phyloP scores from a whole-genome alignment of 2,113 vertebrate genomes.

The Mus musculus region GRCm39 chr6:4740501-4741000 shows the following conservation, averaged over 20 bases:
- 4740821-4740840: neutral
- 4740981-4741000: neutral
- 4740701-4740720: neutral
- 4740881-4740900: neutral
- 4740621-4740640: conserved; percentile 52
- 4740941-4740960: conserved; percentile 17
- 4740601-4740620: conserved; percentile 42
- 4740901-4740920: neutral
- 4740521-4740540: neutral
- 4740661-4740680: conserved; percentile 60
- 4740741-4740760: conserved; percentile 27
- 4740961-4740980: neutral
- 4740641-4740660: conserved; percentile 49
- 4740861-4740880: neutral
- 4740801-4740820: neutral
- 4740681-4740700: conserved; percentile 36
- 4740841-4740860: neutral
- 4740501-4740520: neutral
- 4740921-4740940: neutral
- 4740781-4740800: neutral
- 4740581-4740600: conserved; percentile 27
- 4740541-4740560: conserved; percentile 37
- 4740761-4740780: neutral
- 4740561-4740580: conserved; percentile 5
- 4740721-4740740: conserved; percentile 8